These are phyloP conservation scores for Illadopsis cleaveri DNA, from an alignment of 2,113 vertebrate genomes.

Conservation along the genomic window DNA sequence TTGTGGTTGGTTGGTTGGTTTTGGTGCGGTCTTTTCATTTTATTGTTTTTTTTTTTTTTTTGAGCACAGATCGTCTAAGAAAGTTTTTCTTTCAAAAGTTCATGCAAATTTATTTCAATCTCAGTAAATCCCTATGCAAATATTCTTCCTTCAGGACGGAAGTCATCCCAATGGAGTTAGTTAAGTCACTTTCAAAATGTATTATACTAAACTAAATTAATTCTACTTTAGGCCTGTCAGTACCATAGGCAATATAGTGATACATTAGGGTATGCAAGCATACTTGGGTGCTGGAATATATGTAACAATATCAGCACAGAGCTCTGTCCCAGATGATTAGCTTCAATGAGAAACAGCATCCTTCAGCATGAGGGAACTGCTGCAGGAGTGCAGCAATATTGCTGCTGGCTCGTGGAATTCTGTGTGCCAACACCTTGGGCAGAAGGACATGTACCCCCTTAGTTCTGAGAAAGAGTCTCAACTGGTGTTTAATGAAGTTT, in stretches of 20 bases:
- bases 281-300: not conserved
- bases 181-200: constrained; percentile 13
- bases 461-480: not conserved
- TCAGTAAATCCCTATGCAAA: not conserved
- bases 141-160: not conserved
- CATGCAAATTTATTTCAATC: not conserved
- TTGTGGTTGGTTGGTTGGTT: not conserved
- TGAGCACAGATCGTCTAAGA: not conserved
- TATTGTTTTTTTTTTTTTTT: not conserved
- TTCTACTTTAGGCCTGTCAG: not conserved
- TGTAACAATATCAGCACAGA: not conserved
- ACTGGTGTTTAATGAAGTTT: not conserved
- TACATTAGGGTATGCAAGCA: not conserved
- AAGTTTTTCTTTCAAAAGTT: not conserved
- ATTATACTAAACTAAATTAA: not conserved
- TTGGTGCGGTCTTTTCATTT: not conserved
- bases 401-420: accelerated
- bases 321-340: not conserved
- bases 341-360: not conserved
- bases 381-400: not conserved
- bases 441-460: not conserved
- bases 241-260: not conserved
- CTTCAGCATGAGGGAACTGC: not conserved
- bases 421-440: not conserved
- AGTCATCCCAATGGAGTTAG: not conserved